Evolutionary conservation across 2,888 invertebrate species (phyloP), one percentile per base, ranked within the genome.

Genomic region (Clitarchus hookeri): DNA sequence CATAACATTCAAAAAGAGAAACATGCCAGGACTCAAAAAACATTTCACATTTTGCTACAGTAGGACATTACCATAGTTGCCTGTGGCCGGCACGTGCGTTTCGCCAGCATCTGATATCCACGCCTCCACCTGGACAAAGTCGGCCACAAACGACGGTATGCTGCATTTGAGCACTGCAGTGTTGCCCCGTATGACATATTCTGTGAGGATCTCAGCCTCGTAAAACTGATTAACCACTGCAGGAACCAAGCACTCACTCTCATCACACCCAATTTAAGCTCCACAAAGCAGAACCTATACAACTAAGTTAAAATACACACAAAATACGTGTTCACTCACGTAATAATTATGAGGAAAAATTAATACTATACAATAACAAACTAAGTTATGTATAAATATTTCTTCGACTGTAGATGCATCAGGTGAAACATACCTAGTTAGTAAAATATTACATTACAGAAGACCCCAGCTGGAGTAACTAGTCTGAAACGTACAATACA

Each of bases 111-210:
- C 85, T n/a, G 85, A 94, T 88, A 95, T 94, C 95, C 95, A 95
- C 85, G 94, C 94, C 89, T 95, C 94, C 86, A 95, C 95, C 84
- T 92, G 93, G 85, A 95, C 95, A 91, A 95, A 95, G 92, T 95
- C 95, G 86, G 95, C 94, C 86, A 95, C 95, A 91, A 95, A 95
- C 88, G 95, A 95, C 11, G 95, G 95, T 88, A 96, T 95, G 88
- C 94, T 95, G 92, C 95, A 96, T 91, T 95, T 95, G 86, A 95
- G 91, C 84, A 95, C 93, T 0, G 95, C 95, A 77, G 95, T 94
- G 92, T 95, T 96, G 87, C 95, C 95, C 86, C 94, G 92, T 89
- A 96, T 95, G 84, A 95, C 95, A 91, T 95, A 95, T 91, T 95
- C 95, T 89, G 95, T 95, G 90, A 95, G 91, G 89, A 95, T 95